Percentiles rank a stretch among this genome's conserved stretches.
Evolutionary conservation across 1,140 invertebrate species (phyloP).

Genomic region (Drosophila setifemur): DNA sequence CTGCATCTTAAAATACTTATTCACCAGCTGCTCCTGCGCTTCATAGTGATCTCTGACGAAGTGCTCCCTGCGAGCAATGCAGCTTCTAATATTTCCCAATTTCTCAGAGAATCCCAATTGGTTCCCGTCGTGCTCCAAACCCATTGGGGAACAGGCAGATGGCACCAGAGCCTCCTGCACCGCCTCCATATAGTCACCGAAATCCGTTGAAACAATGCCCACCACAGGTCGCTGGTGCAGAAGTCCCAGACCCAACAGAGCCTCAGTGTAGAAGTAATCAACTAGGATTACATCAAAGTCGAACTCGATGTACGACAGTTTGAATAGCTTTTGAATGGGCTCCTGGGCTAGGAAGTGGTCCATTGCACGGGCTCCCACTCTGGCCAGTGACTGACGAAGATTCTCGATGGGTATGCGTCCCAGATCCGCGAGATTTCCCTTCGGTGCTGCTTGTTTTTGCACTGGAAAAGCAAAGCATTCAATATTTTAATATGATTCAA

Average conservation of each 20-base stretch:
- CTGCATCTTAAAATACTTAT: slow-evolving; percentile 66
- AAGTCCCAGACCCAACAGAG: slow-evolving; percentile 78
- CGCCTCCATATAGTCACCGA: slow-evolving; percentile 69
- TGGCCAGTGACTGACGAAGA: slow-evolving; percentile 50
- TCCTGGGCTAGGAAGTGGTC: slow-evolving; percentile 63
- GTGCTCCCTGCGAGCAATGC: slow-evolving; percentile 46
- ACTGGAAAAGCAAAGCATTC: slow-evolving; percentile 26
- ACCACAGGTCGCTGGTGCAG: slow-evolving; percentile 81
- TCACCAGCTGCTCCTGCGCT: slow-evolving; percentile 62
- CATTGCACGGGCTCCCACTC: slow-evolving; percentile 44
- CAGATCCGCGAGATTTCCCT: slow-evolving; percentile 48
- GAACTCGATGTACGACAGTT: slow-evolving; percentile 54
- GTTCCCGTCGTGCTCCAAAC: slow-evolving; percentile 34
- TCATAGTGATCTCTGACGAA: slow-evolving; percentile 53
- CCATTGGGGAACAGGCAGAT: slow-evolving; percentile 64
- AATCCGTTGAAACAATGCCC: slow-evolving; percentile 72
- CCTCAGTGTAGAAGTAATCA: slow-evolving; percentile 83
- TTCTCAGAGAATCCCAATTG: slow-evolving; percentile 42
- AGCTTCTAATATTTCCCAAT: slow-evolving; percentile 50
- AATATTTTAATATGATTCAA: background rate
- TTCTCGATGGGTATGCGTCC: slow-evolving; percentile 25
- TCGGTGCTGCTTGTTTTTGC: slow-evolving; percentile 45
- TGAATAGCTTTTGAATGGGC: slow-evolving; percentile 47
- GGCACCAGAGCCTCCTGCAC: slow-evolving; percentile 70
- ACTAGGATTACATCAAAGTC: slow-evolving; percentile 83